These are phyloP conservation scores for Papilio glaucus DNA, from an alignment of 1,140 invertebrate genomes.

Conservation along the genomic window DNA sequence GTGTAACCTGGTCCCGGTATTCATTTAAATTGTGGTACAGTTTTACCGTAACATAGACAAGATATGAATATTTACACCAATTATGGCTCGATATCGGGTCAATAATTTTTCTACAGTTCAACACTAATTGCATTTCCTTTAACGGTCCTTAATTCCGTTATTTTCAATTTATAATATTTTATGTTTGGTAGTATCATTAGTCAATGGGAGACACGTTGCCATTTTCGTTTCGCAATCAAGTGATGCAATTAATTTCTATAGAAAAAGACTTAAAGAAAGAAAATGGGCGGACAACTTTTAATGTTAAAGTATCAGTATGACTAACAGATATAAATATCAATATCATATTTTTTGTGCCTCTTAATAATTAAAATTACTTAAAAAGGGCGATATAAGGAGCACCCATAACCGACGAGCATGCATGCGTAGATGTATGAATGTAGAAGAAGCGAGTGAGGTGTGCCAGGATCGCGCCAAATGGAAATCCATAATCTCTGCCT, in stretches of 20 bases:
- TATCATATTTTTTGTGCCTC: too few species aligned
- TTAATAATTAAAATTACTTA: too few species aligned
- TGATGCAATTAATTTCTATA: background rate
- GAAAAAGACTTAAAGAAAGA: background rate
- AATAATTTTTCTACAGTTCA: constrained; percentile 7
- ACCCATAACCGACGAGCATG: too few species aligned
- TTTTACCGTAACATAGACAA: background rate
- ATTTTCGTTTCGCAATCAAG: constrained; percentile 18
- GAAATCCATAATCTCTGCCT: too few species aligned
- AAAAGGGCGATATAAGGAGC: too few species aligned
- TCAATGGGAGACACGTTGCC: background rate
- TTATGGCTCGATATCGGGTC: background rate
- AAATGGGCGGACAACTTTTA: constrained; percentile 8
- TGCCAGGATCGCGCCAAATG: too few species aligned
- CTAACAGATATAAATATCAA: background rate
- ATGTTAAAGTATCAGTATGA: background rate
- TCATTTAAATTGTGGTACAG: too few species aligned
- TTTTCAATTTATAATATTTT: constrained; percentile 6
- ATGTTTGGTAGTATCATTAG: background rate
- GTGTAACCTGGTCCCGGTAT: too few species aligned
- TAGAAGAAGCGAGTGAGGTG: too few species aligned
- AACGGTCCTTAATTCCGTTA: background rate
- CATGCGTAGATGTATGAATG: too few species aligned
- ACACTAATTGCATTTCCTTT: constrained; percentile 2
- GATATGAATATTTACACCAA: too few species aligned